Evolutionary conservation across 1,140 invertebrate species (phyloP).

Genomic region (Drosophila suzukii): DNA sequence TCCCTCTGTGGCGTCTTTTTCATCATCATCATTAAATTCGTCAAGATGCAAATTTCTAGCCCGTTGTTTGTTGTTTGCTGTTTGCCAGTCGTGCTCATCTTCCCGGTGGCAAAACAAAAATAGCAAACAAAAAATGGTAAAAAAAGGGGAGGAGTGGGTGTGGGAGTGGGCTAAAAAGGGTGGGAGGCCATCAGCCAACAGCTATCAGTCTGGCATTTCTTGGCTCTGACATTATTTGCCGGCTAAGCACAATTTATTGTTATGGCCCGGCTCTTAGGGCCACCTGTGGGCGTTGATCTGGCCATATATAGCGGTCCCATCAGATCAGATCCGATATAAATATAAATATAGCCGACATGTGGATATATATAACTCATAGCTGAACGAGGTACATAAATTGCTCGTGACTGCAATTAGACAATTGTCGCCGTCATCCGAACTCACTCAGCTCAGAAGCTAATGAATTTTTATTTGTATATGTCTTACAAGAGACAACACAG

Average conservation of each 20-base stretch:
- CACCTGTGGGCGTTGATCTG: slow-evolving; percentile 59
- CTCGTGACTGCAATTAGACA: slow-evolving; percentile 82
- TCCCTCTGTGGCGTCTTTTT: slow-evolving; percentile 60
- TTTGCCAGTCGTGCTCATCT: slow-evolving; percentile 75
- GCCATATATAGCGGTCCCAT: slow-evolving; percentile 19
- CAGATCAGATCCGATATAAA: slow-evolving; percentile 7
- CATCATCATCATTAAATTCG: slow-evolving; percentile 83
- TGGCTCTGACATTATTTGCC: slow-evolving; percentile 13
- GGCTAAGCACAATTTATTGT: slow-evolving; percentile 59
- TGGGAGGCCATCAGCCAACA: slow-evolving; percentile 23
- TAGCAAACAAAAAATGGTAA: slow-evolving; percentile 4
- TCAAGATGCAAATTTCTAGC: slow-evolving; percentile 79
- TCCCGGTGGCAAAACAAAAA: slow-evolving; percentile 40
- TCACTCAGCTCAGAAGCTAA: slow-evolving; percentile 67
- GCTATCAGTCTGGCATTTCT: slow-evolving; percentile 50
- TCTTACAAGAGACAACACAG: slow-evolving; percentile 66
- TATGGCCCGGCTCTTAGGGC: slow-evolving; percentile 54
- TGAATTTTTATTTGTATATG: slow-evolving; percentile 80
- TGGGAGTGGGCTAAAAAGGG: slow-evolving; percentile 17
- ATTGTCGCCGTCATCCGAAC: slow-evolving; percentile 74
- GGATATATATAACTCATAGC: slow-evolving; percentile 68
- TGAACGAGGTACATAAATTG: slow-evolving; percentile 76
- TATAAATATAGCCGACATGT: slow-evolving; percentile 37
- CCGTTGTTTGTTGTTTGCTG: slow-evolving; percentile 39
- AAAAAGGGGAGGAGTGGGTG: slow-evolving; percentile 15